Percentiles rank a stretch among this genome's conserved stretches.
Evolutionary conservation across 2,113 vertebrate species (phyloP).

Genomic region (Dendropsophus ebraccatus): DNA sequence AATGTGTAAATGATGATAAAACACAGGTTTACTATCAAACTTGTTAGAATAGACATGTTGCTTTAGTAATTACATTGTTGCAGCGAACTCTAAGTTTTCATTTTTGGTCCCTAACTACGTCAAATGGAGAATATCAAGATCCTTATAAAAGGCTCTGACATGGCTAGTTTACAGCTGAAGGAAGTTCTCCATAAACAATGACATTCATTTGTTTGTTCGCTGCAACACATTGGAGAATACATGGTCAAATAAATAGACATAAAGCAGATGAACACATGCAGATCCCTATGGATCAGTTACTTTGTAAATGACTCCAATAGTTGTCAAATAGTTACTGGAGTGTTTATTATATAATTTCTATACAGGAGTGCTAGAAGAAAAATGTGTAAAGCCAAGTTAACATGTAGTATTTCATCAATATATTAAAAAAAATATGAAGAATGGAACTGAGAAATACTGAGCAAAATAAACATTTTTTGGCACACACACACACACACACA

Average conservation of each 20-base stretch:
- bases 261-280: not conserved
- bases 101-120: not conserved
- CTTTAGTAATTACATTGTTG: not conserved
- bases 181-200: not conserved
- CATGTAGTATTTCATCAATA: too few species aligned
- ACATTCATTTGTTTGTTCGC: not conserved
- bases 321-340: not conserved
- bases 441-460: too few species aligned
- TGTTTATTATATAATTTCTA: not conserved
- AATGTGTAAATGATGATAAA: not conserved
- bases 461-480: too few species aligned
- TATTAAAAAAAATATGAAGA: too few species aligned
- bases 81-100: not conserved
- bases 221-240: not conserved
- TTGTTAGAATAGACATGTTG: not conserved
- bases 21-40: not conserved
- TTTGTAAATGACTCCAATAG: not conserved
- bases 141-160: not conserved
- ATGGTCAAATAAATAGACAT: not conserved
- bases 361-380: not conserved
- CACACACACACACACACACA: too few species aligned
- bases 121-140: not conserved
- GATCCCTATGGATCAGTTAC: not conserved
- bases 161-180: conserved; percentile 1
- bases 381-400: not conserved